These are phyloP conservation scores for Ladona fulva DNA, from an alignment of 1,140 invertebrate genomes.

Conservation along the genomic window DNA sequence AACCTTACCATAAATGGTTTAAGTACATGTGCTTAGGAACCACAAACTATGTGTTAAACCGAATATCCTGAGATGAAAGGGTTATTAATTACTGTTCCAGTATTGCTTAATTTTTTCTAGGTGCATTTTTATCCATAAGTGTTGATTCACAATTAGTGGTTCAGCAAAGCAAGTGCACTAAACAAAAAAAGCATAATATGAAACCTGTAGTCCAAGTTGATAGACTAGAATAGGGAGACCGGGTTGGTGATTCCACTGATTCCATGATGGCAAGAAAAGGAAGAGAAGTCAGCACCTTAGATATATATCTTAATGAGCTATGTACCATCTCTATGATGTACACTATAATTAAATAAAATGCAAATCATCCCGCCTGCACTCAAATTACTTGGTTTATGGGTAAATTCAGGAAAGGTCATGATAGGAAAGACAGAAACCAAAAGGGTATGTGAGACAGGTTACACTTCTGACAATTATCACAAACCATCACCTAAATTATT, in stretches of 20 bases:
- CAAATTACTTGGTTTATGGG: neutral
- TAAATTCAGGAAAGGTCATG: no score
- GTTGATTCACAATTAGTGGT: neutral
- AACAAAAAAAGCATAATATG: slow-evolving; percentile 19
- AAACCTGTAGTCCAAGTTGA: slow-evolving; percentile 34
- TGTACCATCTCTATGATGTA: neutral
- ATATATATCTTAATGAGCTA: slow-evolving; percentile 15
- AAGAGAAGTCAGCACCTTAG: slow-evolving; percentile 18
- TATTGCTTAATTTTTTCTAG: neutral
- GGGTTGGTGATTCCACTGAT: slow-evolving; percentile 28
- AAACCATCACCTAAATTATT: no score
- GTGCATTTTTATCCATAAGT: neutral
- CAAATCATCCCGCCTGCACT: slow-evolving; percentile 23
- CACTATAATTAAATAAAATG: slow-evolving; percentile 2
- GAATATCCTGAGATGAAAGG: no score
- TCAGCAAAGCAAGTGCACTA: slow-evolving; percentile 22
- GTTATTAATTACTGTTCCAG: no score
- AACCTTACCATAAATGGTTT: no score
- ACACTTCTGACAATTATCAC: no score
- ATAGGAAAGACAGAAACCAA: no score
- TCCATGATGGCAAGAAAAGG: slow-evolving; percentile 18
- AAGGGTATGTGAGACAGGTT: no score
- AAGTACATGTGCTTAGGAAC: no score
- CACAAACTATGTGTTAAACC: no score
- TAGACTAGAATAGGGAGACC: slow-evolving; percentile 29